Evolutionary conservation across 2,113 vertebrate genomes (phyloP).

Genomic region (Clarias macrocephalus): DNA sequence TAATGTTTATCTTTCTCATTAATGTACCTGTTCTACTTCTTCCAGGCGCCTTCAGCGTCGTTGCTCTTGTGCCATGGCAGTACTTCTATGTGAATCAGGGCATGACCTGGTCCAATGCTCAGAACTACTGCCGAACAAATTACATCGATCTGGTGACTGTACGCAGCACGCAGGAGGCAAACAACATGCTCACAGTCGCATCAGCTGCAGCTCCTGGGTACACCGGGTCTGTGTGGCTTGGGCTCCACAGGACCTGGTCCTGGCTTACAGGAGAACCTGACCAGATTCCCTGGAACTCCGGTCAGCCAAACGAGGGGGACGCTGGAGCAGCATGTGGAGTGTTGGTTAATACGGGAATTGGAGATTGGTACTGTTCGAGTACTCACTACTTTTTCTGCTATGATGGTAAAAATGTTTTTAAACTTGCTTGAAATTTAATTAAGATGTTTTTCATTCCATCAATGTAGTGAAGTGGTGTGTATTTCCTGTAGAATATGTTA

Average conservation of each 20-base stretch:
- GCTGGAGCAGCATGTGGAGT: neutral
- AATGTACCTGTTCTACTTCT: neutral
- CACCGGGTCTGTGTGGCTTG: conserved; percentile 35
- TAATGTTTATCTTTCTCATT: neutral
- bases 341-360: neutral
- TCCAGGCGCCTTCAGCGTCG: neutral
- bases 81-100: neutral
- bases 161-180: conserved; percentile 10
- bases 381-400: neutral
- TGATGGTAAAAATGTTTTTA: conserved; percentile 11
- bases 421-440: too few relatives aligned
- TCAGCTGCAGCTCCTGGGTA: neutral
- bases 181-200: neutral
- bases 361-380: neutral
- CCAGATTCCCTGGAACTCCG: neutral
- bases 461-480: too few relatives aligned
- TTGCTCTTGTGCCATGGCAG: neutral
- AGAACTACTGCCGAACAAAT: conserved; percentile 13
- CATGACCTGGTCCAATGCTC: conserved; percentile 10
- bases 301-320: neutral
- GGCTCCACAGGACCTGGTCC: conserved; percentile 25
- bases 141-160: conserved; percentile 32
- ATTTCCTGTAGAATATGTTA: too few relatives aligned
- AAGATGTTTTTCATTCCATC: too few relatives aligned
- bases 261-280: conserved; percentile 15